Evolutionary conservation across 2,888 invertebrate genomes (phyloP).

Genomic region (Cosmorhoe ocellata): DNA sequence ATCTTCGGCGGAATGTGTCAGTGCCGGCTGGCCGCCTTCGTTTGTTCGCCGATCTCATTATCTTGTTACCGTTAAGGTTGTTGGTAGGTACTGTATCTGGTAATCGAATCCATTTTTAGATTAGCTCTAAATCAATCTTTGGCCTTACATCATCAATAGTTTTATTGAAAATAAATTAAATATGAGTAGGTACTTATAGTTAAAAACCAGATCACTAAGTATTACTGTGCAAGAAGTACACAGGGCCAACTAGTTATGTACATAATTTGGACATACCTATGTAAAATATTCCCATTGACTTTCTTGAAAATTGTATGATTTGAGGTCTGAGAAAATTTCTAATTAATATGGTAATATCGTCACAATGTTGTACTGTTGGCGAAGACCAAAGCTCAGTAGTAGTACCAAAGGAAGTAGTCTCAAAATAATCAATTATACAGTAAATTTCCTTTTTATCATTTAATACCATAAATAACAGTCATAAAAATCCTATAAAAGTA

Average conservation of each 20-base stretch:
- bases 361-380: too few species aligned
- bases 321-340: too few species aligned
- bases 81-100: background rate
- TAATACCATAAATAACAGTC: constrained; percentile 73
- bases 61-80: constrained; percentile 32
- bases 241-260: too few species aligned
- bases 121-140: constrained; percentile 25
- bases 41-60: constrained; percentile 25
- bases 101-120: constrained; percentile 17
- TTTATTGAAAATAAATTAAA: too few species aligned
- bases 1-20: constrained; percentile 49
- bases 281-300: too few species aligned
- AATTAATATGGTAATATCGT: too few species aligned
- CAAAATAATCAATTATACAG: constrained; percentile 1
- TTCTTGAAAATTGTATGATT: too few species aligned
- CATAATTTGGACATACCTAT: too few species aligned
- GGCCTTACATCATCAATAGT: constrained; percentile 3
- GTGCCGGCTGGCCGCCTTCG: constrained; percentile 15
- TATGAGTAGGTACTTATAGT: too few species aligned
- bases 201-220: too few species aligned
- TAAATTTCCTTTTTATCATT: constrained; percentile 42
- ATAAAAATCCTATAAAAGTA: constrained; percentile 56
- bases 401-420: background rate
- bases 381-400: too few species aligned
- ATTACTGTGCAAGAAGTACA: too few species aligned